Conservation (phyloP, 1,140 invertebrate species). For the Pseudomyrmex flavicornis region DNA sequence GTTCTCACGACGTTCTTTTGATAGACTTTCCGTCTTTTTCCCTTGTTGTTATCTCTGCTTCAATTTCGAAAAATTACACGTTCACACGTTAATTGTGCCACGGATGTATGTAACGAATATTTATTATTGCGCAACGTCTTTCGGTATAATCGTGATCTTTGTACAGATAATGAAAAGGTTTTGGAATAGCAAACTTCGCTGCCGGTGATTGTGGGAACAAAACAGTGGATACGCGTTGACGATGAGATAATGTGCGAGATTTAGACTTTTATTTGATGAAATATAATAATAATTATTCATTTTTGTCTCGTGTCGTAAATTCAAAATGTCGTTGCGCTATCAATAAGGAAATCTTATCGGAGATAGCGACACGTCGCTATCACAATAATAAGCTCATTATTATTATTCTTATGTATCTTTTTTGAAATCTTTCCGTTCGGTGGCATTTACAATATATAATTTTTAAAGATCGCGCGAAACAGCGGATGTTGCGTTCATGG, state of each 20-base stretch:
- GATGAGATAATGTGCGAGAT: too few species aligned
- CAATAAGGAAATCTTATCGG: not conserved
- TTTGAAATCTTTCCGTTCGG: not conserved
- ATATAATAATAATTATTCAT: not conserved
- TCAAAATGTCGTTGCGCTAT: not conserved
- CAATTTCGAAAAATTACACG: conserved; percentile 29
- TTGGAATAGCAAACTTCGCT: not conserved
- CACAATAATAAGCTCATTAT: conserved; percentile 7
- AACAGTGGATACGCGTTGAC: not conserved
- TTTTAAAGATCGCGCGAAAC: conserved; percentile 31
- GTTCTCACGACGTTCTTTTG: not conserved
- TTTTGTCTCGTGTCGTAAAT: not conserved
- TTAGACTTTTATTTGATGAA: not conserved
- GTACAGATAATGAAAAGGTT: not conserved
- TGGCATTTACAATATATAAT: conserved; percentile 2
- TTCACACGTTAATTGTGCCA: not conserved
- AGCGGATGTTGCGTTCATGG: conserved; percentile 28
- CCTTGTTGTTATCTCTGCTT: not conserved
- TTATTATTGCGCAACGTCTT: conserved; percentile 21
- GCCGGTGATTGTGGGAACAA: not conserved
- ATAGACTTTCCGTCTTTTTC: not conserved
- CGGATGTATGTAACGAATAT: not conserved
- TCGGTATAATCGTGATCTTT: not conserved
- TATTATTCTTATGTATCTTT: conserved; percentile 22
- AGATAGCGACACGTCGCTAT: not conserved